These are phyloP conservation scores for Panonychus citri DNA, from an alignment of 1,140 invertebrate genomes.

Conservation along the genomic window DNA sequence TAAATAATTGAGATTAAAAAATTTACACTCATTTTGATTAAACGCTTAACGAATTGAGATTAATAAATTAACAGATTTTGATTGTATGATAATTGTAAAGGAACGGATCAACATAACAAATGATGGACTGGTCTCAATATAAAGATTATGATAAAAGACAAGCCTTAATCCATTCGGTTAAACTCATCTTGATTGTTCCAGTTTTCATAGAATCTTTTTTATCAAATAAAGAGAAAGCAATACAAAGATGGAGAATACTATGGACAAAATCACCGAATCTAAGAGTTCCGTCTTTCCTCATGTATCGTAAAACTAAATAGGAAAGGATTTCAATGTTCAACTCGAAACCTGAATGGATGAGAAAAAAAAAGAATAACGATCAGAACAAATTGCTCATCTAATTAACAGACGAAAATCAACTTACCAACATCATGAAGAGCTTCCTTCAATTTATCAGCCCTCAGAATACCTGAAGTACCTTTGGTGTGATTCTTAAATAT, in stretches of 20 bases:
- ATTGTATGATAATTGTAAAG: too few species aligned
- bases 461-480: conserved; percentile 67
- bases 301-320: conserved; percentile 56
- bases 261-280: conserved; percentile 76
- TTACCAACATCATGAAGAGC: conserved; percentile 50
- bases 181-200: conserved; percentile 49
- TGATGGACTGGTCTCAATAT: too few species aligned
- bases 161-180: conserved; percentile 56
- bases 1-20: too few species aligned
- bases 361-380: neutral
- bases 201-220: conserved; percentile 55
- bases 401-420: conserved; percentile 18
- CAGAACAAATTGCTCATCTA: neutral
- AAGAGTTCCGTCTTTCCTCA: conserved; percentile 78
- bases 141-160: neutral
- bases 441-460: conserved; percentile 59
- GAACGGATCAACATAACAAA: too few species aligned
- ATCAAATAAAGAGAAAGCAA: conserved; percentile 67
- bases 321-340: conserved; percentile 52
- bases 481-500: conserved; percentile 73
- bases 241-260: conserved; percentile 59
- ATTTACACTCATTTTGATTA: too few species aligned
- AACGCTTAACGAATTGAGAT: too few species aligned
- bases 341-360: conserved; percentile 39
- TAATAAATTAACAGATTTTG: too few species aligned